These are phyloP conservation scores for Tetramorium parvispinum DNA, from an alignment of 1,140 invertebrate species.

Conservation along the genomic window DNA sequence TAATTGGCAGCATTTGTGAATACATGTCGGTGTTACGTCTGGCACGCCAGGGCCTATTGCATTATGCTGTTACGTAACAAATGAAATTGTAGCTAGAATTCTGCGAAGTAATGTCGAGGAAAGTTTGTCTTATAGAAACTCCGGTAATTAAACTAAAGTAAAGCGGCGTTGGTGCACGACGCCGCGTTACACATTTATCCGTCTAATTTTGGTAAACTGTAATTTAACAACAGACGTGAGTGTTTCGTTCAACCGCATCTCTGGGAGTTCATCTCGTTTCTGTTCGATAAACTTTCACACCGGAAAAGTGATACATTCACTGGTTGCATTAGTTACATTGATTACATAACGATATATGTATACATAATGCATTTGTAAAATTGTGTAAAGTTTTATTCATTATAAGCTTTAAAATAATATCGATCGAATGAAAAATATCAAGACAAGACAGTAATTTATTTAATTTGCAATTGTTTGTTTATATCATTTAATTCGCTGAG, in stretches of 20 bases:
- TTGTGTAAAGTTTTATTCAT: background rate
- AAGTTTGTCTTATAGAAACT: slow-evolving; percentile 64
- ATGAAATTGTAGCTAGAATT: slow-evolving; percentile 60
- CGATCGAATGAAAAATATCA: background rate
- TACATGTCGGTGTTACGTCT: background rate
- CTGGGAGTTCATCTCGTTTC: slow-evolving; percentile 51
- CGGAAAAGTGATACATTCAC: background rate
- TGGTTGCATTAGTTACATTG: background rate
- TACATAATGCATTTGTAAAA: slow-evolving; percentile 1
- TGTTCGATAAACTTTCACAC: slow-evolving; percentile 29
- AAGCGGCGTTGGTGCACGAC: slow-evolving; percentile 41
- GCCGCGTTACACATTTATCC: slow-evolving; percentile 52
- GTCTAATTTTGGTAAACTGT: slow-evolving; percentile 58
- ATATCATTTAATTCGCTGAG: background rate
- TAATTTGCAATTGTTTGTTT: background rate
- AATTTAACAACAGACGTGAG: slow-evolving; percentile 52
- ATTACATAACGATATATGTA: background rate
- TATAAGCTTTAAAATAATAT: background rate
- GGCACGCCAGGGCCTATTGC: background rate
- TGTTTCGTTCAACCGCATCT: slow-evolving; percentile 56
- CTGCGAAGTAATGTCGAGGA: slow-evolving; percentile 52
- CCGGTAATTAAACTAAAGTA: slow-evolving; percentile 62
- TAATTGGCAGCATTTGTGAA: slow-evolving; percentile 48
- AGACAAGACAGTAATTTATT: background rate
- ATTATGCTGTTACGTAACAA: slow-evolving; percentile 57